phyloP scores from a whole-genome alignment of 2,888 invertebrate genomes.

The Tenthredo mesomela region DNA sequence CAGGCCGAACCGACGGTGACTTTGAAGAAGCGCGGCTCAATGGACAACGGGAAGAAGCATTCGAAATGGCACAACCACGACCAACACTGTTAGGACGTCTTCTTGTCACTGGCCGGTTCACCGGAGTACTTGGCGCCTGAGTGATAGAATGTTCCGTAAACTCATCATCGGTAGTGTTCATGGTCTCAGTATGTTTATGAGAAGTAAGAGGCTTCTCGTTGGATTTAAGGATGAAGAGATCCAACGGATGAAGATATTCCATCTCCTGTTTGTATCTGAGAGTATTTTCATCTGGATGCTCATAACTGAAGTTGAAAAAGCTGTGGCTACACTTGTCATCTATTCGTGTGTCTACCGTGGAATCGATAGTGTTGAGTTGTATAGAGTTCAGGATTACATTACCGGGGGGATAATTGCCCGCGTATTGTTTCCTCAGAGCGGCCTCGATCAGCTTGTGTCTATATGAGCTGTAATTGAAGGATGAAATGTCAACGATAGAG shows the following conservation, averaged over 20 bases:
- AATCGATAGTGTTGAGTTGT: constrained; percentile 67
- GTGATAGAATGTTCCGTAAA: neutral
- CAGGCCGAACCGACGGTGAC: constrained; percentile 6
- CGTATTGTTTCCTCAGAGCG: constrained; percentile 67
- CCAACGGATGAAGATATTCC: constrained; percentile 65
- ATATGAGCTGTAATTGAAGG: constrained; percentile 67
- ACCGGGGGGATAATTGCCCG: constrained; percentile 70
- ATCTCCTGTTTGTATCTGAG: constrained; percentile 58
- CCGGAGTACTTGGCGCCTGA: neutral
- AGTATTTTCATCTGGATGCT: constrained; percentile 58
- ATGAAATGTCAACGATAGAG: constrained; percentile 66
- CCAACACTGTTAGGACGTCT: constrained; percentile 26
- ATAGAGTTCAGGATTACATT: constrained; percentile 72
- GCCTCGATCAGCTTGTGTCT: constrained; percentile 69
- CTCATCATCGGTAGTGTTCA: constrained; percentile 45
- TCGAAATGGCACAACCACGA: neutral
- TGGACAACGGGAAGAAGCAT: constrained; percentile 42
- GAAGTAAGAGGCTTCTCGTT: constrained; percentile 58
- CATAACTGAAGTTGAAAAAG: constrained; percentile 67
- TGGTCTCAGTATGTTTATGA: constrained; percentile 64
- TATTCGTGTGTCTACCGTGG: constrained; percentile 49
- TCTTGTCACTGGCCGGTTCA: constrained; percentile 31
- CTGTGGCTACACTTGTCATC: constrained; percentile 62
- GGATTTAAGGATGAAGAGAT: constrained; percentile 68
- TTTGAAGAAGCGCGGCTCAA: constrained; percentile 42